phyloP scores from a whole-genome alignment of 2,113 vertebrate species.

The Chaetodon auriga region DNA sequence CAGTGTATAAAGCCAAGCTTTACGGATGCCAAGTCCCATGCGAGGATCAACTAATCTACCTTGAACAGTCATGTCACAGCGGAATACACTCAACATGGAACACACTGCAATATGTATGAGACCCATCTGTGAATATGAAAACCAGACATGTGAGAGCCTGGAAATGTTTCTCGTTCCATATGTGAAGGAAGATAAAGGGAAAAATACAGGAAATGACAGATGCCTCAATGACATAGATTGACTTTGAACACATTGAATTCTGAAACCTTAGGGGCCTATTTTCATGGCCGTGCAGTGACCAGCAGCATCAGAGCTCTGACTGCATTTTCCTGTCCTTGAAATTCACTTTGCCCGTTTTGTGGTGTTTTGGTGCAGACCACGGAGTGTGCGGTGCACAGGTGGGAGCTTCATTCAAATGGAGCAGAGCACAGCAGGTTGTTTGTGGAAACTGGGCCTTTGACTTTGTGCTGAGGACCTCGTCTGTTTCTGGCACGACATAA shows the following conservation, averaged over 20 bases:
- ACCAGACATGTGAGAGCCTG: not conserved
- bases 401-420: not conserved
- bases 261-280: not conserved
- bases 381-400: not conserved
- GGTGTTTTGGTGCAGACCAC: not conserved
- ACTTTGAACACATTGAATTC: constrained; percentile 14
- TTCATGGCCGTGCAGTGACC: not conserved
- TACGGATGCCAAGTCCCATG: not conserved
- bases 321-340: not conserved
- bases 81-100: not conserved
- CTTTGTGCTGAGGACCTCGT: not conserved
- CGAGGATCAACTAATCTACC: constrained; percentile 21
- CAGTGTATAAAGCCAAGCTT: constrained; percentile 1
- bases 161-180: not conserved
- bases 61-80: not conserved
- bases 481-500: not conserved
- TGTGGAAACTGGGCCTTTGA: not conserved
- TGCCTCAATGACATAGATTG: constrained; percentile 10
- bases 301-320: not conserved
- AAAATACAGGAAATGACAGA: not conserved
- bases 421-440: not conserved
- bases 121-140: constrained; percentile 12
- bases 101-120: not conserved
- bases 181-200: constrained; percentile 1
- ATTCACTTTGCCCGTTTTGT: not conserved